Conservation (phyloP, 2,888 invertebrate genomes). For the Eretmocerus hayati region DNA sequence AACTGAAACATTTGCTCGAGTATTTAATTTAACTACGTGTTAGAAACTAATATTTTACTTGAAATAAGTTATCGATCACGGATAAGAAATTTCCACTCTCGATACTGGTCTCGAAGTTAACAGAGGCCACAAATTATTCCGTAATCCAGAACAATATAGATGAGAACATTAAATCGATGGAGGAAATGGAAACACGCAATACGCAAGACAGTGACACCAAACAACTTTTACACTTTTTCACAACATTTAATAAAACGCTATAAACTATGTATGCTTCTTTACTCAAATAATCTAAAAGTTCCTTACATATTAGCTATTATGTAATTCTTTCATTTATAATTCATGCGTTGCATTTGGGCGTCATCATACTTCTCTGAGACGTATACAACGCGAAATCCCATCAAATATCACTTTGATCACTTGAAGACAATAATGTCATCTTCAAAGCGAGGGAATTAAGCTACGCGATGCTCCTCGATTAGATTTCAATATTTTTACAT, state of each 20-base stretch:
- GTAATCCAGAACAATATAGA: no score
- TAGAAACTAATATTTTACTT: no score
- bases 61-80: no score
- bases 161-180: no score
- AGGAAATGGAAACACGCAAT: slow-evolving; percentile 4
- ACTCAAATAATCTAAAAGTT: slow-evolving; percentile 44
- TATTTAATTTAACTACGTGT: no score
- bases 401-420: slow-evolving; percentile 8
- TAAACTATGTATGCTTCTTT: slow-evolving; percentile 44
- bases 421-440: slow-evolving; percentile 10
- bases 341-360: slow-evolving; percentile 32
- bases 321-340: slow-evolving; percentile 31
- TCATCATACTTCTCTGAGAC: slow-evolving; percentile 34
- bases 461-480: slow-evolving; percentile 13
- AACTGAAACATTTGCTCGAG: no score
- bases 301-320: slow-evolving; percentile 42
- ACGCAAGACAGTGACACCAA: slow-evolving; percentile 14
- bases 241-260: slow-evolving; percentile 47
- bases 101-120: no score
- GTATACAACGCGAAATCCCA: slow-evolving; percentile 18
- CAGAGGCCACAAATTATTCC: no score
- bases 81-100: no score
- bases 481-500: slow-evolving; percentile 19
- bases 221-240: slow-evolving; percentile 30
- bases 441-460: slow-evolving; percentile 12